Evolutionary conservation across 1,140 invertebrate species (phyloP), one percentile per base, ranked within the genome.

Genomic region (Armadillidium nasatum): DNA sequence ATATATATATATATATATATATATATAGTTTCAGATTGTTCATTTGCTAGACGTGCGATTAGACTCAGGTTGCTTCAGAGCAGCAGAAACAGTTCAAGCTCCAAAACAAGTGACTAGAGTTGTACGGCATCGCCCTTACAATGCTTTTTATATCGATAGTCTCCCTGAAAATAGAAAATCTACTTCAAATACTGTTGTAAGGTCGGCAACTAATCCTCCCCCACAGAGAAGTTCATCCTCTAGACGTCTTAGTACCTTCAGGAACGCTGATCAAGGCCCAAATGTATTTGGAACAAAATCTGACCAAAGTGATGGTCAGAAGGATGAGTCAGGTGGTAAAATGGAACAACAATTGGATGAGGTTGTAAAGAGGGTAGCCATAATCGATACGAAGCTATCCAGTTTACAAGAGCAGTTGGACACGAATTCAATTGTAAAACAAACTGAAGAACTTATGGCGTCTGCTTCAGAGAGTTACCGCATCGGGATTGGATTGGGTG

Each of bases 351-450:
- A 88, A 78, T 83, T 93, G 10, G 85, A 90, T 33, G 89, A 89
- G 0, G 85, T 94, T 15, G 91, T 93, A 85, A 89, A 90, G 83
- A 93, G 93, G 84, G 91, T 94, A 0, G 91, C 89, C 66, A 89
- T 91, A 75, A 93, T 94, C 81, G 92, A 93, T 83, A 85, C 88
- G 10, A 94, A 93, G 83, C 83, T 94, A 74, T 90, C 90, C 22
- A 88, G 88, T 66, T 84, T 93, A 7, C 93, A 93, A 82, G 92
- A 90, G 82, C 92, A 93, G 84, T 87, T 93, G 76, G 92, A 94
- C 81, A 92, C 88, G 79, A 93, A 93, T 83, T 91, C 91, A 79
- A 85, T 94, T 69, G 90, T 90, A 76, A 89, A 88, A 1, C 91
- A 93, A 77, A 91, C 93, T n/a, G 76, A 73, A 21, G 79, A 78